Percentiles rank a stretch among this genome's conserved stretches.
Evolutionary conservation across 2,113 vertebrate species (phyloP).

Genomic region (Apistogramma diplotaenia): DNA sequence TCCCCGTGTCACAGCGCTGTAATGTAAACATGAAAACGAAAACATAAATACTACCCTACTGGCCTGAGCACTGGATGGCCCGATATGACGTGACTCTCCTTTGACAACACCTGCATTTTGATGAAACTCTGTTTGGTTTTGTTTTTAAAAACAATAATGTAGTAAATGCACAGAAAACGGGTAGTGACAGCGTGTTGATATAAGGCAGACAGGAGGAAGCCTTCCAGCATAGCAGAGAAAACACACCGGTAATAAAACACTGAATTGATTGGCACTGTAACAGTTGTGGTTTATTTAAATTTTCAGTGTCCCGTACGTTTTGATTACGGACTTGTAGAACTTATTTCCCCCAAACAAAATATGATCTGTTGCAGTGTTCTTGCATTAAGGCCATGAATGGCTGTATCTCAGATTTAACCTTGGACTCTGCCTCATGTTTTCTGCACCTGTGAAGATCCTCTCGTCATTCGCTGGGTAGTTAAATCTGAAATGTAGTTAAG

Average conservation of each 20-base stretch:
- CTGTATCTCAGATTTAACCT: not conserved
- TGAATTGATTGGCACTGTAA: not conserved
- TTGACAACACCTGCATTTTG: not conserved
- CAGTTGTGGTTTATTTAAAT: not conserved
- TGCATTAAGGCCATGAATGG: not conserved
- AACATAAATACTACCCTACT: not conserved
- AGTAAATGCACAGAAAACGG: not conserved
- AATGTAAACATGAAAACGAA: slow-evolving; percentile 13
- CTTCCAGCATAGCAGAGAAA: not conserved
- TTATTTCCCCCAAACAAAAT: not conserved
- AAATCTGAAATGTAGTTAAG: not conserved
- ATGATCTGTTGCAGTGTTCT: not conserved
- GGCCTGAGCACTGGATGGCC: not conserved
- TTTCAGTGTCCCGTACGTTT: not conserved
- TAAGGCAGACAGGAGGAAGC: not conserved
- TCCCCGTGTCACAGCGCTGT: not conserved
- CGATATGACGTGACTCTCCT: not conserved
- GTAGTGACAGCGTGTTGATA: not conserved
- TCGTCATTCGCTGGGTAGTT: not conserved
- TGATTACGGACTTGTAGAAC: not conserved
- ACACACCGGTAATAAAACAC: not conserved
- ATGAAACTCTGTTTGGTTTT: not conserved
- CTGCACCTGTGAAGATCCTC: not conserved
- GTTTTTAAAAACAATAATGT: not conserved
- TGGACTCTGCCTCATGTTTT: not conserved